These are phyloP conservation scores for Creontiades dilutus DNA, from an alignment of 2,888 invertebrate species.

Conservation along the genomic window DNA sequence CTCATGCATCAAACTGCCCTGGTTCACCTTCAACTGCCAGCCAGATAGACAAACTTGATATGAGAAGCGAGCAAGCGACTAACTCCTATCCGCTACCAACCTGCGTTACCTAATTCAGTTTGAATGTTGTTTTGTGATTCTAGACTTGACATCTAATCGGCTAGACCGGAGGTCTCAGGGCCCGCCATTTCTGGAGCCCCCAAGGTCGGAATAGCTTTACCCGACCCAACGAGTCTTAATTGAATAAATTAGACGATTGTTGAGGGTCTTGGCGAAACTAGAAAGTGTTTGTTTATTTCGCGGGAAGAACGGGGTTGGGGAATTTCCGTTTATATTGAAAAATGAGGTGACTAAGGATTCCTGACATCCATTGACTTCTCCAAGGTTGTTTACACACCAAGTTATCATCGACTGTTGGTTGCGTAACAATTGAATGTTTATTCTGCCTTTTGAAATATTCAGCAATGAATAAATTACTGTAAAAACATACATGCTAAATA, in stretches of 20 bases:
- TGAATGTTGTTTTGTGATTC: slow-evolving; percentile 4
- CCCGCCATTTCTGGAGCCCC: not conserved
- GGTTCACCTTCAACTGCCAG: not conserved
- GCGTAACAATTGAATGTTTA: too few species aligned
- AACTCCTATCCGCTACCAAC: not conserved
- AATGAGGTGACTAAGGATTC: too few species aligned
- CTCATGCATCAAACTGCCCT: not conserved
- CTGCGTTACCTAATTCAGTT: slow-evolving; percentile 3
- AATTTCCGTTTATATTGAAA: too few species aligned
- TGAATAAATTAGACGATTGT: not conserved
- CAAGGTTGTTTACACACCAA: too few species aligned
- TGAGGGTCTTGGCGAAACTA: not conserved
- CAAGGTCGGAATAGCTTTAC: not conserved
- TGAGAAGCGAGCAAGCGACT: too few species aligned
- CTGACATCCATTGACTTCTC: too few species aligned
- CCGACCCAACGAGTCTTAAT: slow-evolving; percentile 9
- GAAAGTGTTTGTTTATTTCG: slow-evolving; percentile 1
- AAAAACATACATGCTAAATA: too few species aligned
- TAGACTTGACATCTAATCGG: not conserved
- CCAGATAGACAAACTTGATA: too few species aligned
- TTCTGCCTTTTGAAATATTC: too few species aligned
- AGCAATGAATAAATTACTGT: too few species aligned
- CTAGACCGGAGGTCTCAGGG: not conserved
- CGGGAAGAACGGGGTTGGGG: too few species aligned
- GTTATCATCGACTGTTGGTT: too few species aligned